Percentiles rank a stretch among this genome's conserved stretches.
Evolutionary conservation across 2,113 vertebrate species (phyloP).

Genomic region (Brachyhypopomus occidentalis): DNA sequence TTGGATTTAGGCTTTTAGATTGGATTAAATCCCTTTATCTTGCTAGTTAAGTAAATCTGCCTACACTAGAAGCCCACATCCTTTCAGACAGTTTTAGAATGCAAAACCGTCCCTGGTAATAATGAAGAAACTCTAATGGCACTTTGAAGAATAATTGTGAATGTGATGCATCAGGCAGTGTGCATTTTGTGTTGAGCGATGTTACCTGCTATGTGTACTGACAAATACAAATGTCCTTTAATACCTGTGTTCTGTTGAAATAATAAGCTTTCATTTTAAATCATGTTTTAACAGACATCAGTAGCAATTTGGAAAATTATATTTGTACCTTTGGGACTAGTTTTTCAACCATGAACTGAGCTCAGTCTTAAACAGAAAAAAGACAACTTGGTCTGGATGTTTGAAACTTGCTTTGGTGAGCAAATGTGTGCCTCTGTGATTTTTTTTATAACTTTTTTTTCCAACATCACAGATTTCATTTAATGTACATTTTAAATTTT

Average conservation of each 20-base stretch:
- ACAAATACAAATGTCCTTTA: neutral
- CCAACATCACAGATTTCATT: neutral
- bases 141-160: conserved; percentile 46
- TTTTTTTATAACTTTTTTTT: neutral
- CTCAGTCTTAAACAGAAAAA: neutral
- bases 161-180: conserved; percentile 20
- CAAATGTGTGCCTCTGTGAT: neutral
- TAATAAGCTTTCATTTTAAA: neutral
- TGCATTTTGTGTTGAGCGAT: conserved; percentile 1
- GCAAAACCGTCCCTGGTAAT: neutral
- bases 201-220: neutral
- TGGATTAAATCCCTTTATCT: neutral
- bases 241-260: conserved; percentile 1
- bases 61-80: neutral
- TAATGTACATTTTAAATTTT: conserved; percentile 2
- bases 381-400: neutral
- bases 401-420: neutral
- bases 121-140: conserved; percentile 20
- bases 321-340: neutral
- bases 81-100: neutral
- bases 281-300: neutral
- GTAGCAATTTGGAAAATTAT: neutral
- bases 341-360: neutral
- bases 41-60: neutral
- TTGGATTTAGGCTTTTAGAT: neutral